A percentile compares a stretch with the other conserved stretches of the same genome.
Evolutionary conservation across 2,797 vertebrate species (phyloP).

Genomic region (Mus spretus): DNA sequence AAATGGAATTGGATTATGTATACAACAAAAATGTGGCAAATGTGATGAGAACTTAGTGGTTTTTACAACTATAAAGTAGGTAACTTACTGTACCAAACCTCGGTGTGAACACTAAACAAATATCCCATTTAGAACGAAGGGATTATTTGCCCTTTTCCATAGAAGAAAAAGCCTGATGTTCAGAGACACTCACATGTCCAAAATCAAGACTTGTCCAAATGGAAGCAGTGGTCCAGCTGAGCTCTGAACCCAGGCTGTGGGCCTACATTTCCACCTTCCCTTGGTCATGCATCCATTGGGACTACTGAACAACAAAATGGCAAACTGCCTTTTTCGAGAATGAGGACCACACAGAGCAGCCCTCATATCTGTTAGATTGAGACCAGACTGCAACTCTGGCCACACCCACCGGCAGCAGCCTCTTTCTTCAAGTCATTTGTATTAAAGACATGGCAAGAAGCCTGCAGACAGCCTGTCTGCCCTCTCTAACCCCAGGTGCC

Average conservation of each 20-base stretch:
- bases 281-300: background rate
- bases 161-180: background rate
- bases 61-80: conserved; percentile 25
- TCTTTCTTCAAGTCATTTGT: background rate
- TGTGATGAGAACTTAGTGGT: background rate
- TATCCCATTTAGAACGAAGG: conserved; percentile 38
- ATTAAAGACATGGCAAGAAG: background rate
- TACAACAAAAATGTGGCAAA: conserved; percentile 40
- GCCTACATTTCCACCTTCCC: background rate
- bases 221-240: background rate
- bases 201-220: background rate
- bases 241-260: background rate
- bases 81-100: background rate
- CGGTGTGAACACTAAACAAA: conserved; percentile 27
- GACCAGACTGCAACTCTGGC: background rate
- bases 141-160: conserved; percentile 37
- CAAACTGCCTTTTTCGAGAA: background rate
- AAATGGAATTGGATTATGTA: conserved; percentile 14
- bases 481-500: background rate
- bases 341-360: background rate
- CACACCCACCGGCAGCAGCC: background rate
- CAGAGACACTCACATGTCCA: background rate
- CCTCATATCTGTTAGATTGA: background rate
- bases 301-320: background rate
- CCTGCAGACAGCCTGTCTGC: background rate